Base-by-base conservation (phyloP, 2,113 vertebrate genomes). In the Gasterosteus nipponicus region DNA sequence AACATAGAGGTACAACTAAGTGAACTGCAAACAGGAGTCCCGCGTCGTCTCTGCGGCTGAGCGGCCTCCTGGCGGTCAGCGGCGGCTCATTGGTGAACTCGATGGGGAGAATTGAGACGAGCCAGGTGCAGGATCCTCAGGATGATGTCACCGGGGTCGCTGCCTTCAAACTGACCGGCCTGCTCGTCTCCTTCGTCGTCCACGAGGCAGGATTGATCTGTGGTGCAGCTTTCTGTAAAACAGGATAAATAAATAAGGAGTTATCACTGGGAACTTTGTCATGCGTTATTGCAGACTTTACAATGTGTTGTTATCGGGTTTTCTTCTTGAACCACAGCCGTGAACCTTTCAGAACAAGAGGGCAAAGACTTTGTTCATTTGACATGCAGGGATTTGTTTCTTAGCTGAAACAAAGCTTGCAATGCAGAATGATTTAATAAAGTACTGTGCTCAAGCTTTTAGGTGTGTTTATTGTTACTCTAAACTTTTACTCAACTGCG, bases 111-210 rank as follows among this genome's bases (percentile, higher is more conserved):
- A 16, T 56, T 49, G 83, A 85, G 90, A 78, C 85, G 69, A 7
- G 64, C 85, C 83, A 93, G 75, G 78, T 87, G 91, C 66, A 93
- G 86, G 38, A 94, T 89, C 87, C 83, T 89, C 66, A 92, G 78
- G 75, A 94, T 87, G 87, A 93, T 75, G 77, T 94, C 91, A 61
- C 64, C 15, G 3, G 90, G 82, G 75, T 91, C 85, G 16, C 82
- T 63, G 56, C 78, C 74, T 18, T 94, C 89, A 0, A 74, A 85
- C 49, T 78, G 92, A 75, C 86, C 71, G 9, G 9, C 65, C 63
- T 86, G 82, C 22, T 91, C 83, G 1, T 91, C 87, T 33, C 78
- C 88, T 7, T 92, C 92, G 29, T 93, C 90, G 2, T 92, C 90
- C 0, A 63, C 49, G 41, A 92, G 78, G 80, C 92, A 94, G 63